Conservation (phyloP, 2,113 vertebrate species). For the Psilopogon haemacephalus region DNA sequence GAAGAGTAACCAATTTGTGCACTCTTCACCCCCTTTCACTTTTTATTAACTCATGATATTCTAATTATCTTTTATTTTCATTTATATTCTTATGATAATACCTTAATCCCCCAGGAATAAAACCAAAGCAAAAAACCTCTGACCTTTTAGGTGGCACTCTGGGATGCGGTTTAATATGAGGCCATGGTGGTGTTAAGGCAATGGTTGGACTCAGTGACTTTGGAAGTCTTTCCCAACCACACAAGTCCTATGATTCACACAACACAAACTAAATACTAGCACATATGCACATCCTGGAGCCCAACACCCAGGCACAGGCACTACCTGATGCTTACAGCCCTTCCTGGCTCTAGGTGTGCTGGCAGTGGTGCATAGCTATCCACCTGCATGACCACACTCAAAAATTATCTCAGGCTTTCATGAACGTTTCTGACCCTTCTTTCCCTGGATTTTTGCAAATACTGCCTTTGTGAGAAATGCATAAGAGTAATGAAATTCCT, state of each 20-base stretch:
- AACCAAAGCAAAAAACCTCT: not conserved
- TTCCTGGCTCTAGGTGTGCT: not conserved
- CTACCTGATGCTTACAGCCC: not conserved
- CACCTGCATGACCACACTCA: not conserved
- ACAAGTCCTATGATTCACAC: not conserved
- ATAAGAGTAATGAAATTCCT: slow-evolving; percentile 68
- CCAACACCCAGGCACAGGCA: not conserved
- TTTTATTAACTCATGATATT: not conserved
- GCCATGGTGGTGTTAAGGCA: no score
- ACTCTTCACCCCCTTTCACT: not conserved
- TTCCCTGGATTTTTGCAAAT: slow-evolving; percentile 20
- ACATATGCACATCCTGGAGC: not conserved
- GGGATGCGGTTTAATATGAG: no score
- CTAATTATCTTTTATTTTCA: not conserved
- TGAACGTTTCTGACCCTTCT: slow-evolving; percentile 3
- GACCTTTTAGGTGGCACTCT: not conserved
- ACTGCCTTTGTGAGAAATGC: slow-evolving; percentile 64
- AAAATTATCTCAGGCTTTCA: not conserved
- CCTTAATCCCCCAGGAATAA: not conserved
- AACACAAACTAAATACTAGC: not conserved
- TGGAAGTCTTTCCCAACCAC: no score
- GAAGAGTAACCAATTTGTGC: not conserved
- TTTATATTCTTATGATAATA: not conserved
- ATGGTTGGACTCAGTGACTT: no score
- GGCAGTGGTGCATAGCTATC: not conserved